Percentiles rank a stretch among this genome's conserved stretches.
Evolutionary conservation across 2,113 vertebrate species (phyloP).

Genomic region (Toxostoma redivivum): DNA sequence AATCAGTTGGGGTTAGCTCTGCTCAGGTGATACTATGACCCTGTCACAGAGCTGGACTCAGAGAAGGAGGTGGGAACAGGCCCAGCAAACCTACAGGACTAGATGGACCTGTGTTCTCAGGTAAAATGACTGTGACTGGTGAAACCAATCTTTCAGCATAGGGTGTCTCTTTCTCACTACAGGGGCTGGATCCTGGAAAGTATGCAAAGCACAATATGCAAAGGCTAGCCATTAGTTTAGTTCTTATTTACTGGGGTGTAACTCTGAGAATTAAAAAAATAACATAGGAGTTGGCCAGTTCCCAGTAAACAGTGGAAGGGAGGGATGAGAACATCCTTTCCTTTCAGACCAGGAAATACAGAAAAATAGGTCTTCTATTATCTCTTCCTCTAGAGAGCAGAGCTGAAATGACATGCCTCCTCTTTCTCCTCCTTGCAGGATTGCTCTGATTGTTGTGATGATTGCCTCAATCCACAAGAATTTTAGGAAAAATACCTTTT

Average conservation of each 20-base stretch:
- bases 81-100: background rate
- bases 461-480: background rate
- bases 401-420: background rate
- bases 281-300: background rate
- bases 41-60: background rate
- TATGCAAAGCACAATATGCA: background rate
- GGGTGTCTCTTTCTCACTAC: background rate
- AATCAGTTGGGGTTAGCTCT: background rate
- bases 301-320: background rate
- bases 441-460: conserved; percentile 23
- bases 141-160: background rate
- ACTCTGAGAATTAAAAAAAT: background rate
- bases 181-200: background rate
- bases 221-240: background rate
- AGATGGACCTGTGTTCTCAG: background rate
- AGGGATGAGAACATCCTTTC: background rate
- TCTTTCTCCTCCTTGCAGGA: background rate
- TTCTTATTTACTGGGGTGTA: background rate
- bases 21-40: background rate
- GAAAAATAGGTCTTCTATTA: background rate
- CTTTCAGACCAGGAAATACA: background rate
- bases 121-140: background rate
- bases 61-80: background rate
- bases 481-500: conserved; percentile 27
- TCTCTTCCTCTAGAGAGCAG: background rate